Evolutionary conservation across 1,140 invertebrate species (phyloP).

Genomic region (Dreissena rostriformis): DNA sequence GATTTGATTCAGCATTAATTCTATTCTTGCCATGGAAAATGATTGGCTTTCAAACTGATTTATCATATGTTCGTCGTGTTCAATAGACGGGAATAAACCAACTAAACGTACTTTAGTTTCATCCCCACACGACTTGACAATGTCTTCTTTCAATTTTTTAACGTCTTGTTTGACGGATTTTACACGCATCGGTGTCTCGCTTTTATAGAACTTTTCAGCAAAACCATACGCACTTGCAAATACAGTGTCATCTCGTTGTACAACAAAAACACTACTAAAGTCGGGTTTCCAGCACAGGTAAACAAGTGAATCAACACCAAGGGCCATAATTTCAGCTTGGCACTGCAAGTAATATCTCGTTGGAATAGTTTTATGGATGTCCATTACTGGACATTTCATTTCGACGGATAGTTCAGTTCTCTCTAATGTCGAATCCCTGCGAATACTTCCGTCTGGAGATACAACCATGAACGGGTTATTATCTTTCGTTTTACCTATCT

Average conservation of each 20-base stretch:
- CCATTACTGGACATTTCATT: constrained; percentile 36
- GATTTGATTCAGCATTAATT: neutral
- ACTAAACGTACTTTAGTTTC: neutral
- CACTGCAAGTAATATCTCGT: constrained; percentile 24
- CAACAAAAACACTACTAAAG: neutral
- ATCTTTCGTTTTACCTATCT: neutral
- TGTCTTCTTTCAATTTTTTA: constrained; percentile 6
- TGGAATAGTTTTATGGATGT: constrained; percentile 15
- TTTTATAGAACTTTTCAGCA: neutral
- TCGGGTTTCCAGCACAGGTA: constrained; percentile 41
- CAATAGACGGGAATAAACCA: neutral
- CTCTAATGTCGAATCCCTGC: neutral
- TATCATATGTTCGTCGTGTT: neutral
- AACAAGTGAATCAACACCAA: constrained; percentile 34
- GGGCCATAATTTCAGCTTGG: constrained; percentile 39
- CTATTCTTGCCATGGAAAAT: neutral
- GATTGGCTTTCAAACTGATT: neutral
- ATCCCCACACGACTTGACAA: neutral
- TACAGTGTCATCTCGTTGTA: neutral
- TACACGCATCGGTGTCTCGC: neutral
- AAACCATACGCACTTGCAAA: neutral
- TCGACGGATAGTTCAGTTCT: constrained; percentile 28
- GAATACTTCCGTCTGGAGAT: constrained; percentile 50
- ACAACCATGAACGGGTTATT: constrained; percentile 10
- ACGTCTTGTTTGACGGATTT: neutral